Evolutionary conservation across 2,888 invertebrate genomes (phyloP), one percentile per base, ranked within the genome.

Genomic region (Achlya flavicornis): DNA sequence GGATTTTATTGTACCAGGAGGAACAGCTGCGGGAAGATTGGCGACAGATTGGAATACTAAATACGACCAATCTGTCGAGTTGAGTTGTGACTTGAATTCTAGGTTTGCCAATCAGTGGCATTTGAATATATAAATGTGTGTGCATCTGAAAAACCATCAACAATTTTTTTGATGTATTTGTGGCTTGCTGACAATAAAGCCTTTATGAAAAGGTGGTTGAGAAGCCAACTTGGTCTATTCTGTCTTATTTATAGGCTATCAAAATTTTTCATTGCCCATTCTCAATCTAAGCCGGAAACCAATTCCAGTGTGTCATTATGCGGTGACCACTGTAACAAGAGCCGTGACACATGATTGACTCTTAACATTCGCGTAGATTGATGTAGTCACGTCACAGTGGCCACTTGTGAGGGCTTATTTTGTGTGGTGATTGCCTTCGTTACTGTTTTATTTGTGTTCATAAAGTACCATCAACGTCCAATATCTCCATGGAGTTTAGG

Each of bases 401-500:
- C 63, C 71, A 64, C 43, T 64, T 60, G 63, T 60, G 61, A 62
- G 60, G 69, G 70, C 68, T 71, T 70, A 73, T 73, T 26, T 73
- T 53, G 53, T 71, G 64, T 73, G 70, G 68, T 73, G 74, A 78
- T 75, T 71, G 72, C 71, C 68, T 66, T 68, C 72, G 69, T 73
- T 68, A 73, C 63, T 68, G 69, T 70, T 77, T 76, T 78, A 76
- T 80, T 78, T 72, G 70, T 68, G 64, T 67, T 67, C 68, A 71
- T 66, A 71, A 73, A 69, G 66, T 64, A 65, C 64, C 63, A 64
- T 71, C 46, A 1, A n/a, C 46, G 46, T 46, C 46, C 46, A 46
- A 46, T 46, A 46, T 46, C 46, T 46, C 5, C n/a, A 10, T 46
- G n/a, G 43, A 14, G 6, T 43, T 12, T 14, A 4, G 5, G 43